Evolutionary conservation across 2,888 invertebrate species (phyloP), one percentile per base, ranked within the genome.

Genomic region (Agriopis marginaria): DNA sequence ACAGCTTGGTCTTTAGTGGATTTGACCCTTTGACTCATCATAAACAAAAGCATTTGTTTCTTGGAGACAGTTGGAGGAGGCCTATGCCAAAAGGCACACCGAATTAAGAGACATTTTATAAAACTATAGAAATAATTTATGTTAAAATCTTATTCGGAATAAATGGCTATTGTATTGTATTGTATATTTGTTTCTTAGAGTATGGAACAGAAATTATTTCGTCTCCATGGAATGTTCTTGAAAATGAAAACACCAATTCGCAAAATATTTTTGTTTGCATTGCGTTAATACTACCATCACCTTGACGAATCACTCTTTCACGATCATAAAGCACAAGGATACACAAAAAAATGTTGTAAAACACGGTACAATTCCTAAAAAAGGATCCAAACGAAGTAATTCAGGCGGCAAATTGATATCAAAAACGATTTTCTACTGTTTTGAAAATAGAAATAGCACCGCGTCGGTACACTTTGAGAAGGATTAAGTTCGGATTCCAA

Each of bases 341-440:
- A 78, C 77, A 73, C 70, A 86, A 88, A 90, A 85, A 89, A 85
- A 86, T 79, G 80, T 84, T 86, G 77, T 85, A 85, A 85, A 89
- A 89, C 85, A 86, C 80, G 79, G 75, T 82, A 81, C 80, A 75
- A 82, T 73, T 85, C 80, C 75, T 72, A 81, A 84, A 89, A 87
- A 86, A 81, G 75, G 77, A 81, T 78, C 77, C 78, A 79, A 89
- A 89, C 79, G 83, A 79, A 88, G 82, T 86, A 87, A 90, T 85
- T 89, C 89, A 88, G 83, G 91, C 93, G 92, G 91, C 89, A 94
- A 93, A 94, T 93, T 86, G 89, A 82, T 90, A 91, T 88, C 89
- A 88, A 91, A 93, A 90, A 79, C 91, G 90, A 91, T 92, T 89
- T 91, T 90, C 90, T 90, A 87, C 93, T 94, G 93, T 94, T 94